Percentiles rank a stretch among this genome's conserved stretches.
These are phyloP conservation scores for Morinoia aosen DNA, from an alignment of 2,888 invertebrate species.

Conservation along the genomic window DNA sequence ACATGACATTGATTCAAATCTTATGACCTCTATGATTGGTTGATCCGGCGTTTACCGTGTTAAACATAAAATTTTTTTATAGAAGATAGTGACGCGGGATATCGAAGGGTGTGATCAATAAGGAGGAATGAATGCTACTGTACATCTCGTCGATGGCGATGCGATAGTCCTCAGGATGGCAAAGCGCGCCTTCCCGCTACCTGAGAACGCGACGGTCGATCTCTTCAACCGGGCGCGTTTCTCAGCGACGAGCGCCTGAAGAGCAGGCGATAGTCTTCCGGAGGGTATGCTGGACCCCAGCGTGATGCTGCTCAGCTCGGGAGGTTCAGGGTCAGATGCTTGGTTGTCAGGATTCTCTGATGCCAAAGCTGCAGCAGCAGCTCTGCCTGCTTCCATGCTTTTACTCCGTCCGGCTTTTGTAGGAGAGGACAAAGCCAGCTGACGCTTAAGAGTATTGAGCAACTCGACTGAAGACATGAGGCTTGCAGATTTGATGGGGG, in stretches of 20 bases:
- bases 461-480: conserved; percentile 66
- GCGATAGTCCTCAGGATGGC: conserved; percentile 61
- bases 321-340: conserved; percentile 23
- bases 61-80: neutral
- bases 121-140: conserved; percentile 57
- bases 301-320: conserved; percentile 36
- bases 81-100: neutral
- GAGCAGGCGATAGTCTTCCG: conserved; percentile 63
- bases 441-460: conserved; percentile 66
- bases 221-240: conserved; percentile 65
- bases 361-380: conserved; percentile 58
- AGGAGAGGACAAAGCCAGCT: conserved; percentile 65
- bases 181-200: conserved; percentile 65
- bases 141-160: conserved; percentile 67
- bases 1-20: neutral
- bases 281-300: conserved; percentile 8
- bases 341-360: neutral
- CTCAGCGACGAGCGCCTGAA: conserved; percentile 66
- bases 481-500: conserved; percentile 63
- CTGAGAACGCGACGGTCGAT: conserved; percentile 66
- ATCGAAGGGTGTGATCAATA: conserved; percentile 30
- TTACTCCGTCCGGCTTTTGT: conserved; percentile 64
- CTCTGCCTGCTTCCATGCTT: conserved; percentile 66
- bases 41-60: conserved; percentile 12
- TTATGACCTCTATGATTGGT: neutral